Percentiles rank a stretch among this genome's conserved stretches.
These are phyloP conservation scores for Siphlonurus alternatus DNA, from an alignment of 2,888 invertebrate species.

Conservation along the genomic window DNA sequence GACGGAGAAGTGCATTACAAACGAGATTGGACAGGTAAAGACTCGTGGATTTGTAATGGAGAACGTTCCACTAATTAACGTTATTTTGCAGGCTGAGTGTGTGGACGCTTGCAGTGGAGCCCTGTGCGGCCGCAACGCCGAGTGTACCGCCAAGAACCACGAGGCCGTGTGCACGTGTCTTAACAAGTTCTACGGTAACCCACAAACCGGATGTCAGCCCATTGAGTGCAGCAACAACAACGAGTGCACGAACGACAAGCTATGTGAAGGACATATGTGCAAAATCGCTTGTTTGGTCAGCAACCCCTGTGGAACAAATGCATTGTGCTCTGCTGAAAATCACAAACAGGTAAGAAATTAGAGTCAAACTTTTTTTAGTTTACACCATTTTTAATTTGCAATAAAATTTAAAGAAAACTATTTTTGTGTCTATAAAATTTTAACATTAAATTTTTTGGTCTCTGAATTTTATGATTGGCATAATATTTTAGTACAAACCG, in stretches of 20 bases:
- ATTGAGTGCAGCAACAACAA: constrained; percentile 55
- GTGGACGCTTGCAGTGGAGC: constrained; percentile 53
- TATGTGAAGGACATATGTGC: constrained; percentile 67
- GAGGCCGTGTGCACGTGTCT: constrained; percentile 60
- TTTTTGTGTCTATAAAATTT: too few relatives aligned
- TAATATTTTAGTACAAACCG: too few relatives aligned
- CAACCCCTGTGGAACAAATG: constrained; percentile 73
- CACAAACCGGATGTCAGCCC: constrained; percentile 53
- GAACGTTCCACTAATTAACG: background rate
- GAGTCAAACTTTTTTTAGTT: too few relatives aligned
- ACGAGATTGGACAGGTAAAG: constrained; percentile 43
- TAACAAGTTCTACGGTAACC: constrained; percentile 55
- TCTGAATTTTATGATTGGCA: too few relatives aligned
- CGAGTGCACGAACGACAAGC: constrained; percentile 66
- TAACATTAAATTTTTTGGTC: too few relatives aligned
- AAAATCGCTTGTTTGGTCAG: constrained; percentile 68
- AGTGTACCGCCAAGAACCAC: constrained; percentile 57
- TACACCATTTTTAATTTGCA: too few relatives aligned
- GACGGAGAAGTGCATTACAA: constrained; percentile 53
- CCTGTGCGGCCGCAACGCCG: constrained; percentile 66
- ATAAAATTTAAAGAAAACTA: too few relatives aligned
- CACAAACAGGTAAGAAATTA: constrained; percentile 42
- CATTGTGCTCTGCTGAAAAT: constrained; percentile 68
- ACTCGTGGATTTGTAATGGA: background rate
- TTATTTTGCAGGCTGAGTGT: constrained; percentile 40